Conservation (phyloP, 2,113 vertebrate genomes). For the Trematomus loennbergii region DNA sequence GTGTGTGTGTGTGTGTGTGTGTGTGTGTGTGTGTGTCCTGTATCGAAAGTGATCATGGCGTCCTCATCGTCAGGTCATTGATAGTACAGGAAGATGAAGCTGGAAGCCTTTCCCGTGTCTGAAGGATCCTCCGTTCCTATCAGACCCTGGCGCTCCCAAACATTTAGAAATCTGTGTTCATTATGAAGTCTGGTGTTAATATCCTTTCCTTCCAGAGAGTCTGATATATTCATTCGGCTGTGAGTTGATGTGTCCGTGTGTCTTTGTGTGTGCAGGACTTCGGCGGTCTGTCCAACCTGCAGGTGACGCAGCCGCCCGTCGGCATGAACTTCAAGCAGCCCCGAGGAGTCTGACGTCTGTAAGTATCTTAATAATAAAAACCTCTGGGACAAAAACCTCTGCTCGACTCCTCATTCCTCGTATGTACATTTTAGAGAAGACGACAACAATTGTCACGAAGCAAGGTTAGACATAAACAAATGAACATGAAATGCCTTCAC, state of each 20-base stretch:
- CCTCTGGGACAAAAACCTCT: constrained; percentile 51
- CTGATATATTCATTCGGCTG: no score
- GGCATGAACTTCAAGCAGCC: constrained; percentile 96
- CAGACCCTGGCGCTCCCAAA: no score
- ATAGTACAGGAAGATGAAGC: constrained; percentile 81
- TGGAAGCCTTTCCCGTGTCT: constrained; percentile 79
- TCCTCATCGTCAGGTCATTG: constrained; percentile 84
- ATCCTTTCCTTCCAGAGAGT: neutral
- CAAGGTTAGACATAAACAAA: no score
- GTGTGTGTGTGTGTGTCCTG: constrained; percentile 5
- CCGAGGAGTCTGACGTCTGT: constrained; percentile 84
- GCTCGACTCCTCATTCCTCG: constrained; percentile 38
- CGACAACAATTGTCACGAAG: no score
- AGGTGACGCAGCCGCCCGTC: constrained; percentile 92
- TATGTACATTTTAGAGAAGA: no score
- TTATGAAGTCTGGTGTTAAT: neutral
- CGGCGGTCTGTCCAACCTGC: constrained; percentile 93
- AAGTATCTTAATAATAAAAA: constrained; percentile 74
- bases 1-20: no score
- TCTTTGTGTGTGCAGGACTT: constrained; percentile 87
- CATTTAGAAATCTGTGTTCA: no score
- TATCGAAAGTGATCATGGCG: constrained; percentile 69
- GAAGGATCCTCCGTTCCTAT: constrained; percentile 15
- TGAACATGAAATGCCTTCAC: no score
- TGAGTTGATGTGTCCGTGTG: no score